phyloP scores from a whole-genome alignment of 2,797 vertebrate species.

The Rhabdomys pumilio region DNA sequence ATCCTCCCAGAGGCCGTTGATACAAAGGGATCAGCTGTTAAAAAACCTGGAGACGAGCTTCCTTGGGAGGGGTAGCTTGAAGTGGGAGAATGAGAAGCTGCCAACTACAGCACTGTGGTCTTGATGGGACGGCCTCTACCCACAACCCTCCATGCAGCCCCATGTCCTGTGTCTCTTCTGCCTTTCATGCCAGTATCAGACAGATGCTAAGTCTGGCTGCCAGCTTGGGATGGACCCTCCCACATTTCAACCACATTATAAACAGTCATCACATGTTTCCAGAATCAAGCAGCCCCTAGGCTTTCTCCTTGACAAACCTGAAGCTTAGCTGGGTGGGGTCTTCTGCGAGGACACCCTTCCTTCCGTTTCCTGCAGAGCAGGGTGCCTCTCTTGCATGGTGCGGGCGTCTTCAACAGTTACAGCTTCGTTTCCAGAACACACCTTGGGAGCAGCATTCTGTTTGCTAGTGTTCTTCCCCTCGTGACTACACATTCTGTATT shows the following conservation, averaged over 20 bases:
- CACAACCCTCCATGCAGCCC: neutral
- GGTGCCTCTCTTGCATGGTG: neutral
- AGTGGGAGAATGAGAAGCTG: neutral
- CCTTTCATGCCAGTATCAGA: neutral
- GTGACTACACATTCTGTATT: neutral
- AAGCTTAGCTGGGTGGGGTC: neutral
- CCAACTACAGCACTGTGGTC: neutral
- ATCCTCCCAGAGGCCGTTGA: neutral
- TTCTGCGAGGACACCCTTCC: neutral
- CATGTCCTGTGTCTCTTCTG: neutral
- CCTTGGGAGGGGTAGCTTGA: neutral
- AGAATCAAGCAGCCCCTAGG: neutral
- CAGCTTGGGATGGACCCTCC: neutral
- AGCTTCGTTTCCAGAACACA: neutral
- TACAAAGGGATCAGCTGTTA: neutral
- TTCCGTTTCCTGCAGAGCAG: neutral
- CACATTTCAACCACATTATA: neutral
- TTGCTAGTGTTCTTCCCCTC: neutral
- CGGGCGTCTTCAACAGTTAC: neutral
- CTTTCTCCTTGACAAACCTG: neutral
- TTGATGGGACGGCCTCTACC: neutral
- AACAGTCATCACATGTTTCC: neutral
- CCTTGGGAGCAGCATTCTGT: neutral
- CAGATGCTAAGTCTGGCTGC: neutral
- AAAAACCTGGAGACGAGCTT: neutral